Base-by-base conservation (phyloP, 1,140 invertebrate species). In the Reticulitermes speratus region DNA sequence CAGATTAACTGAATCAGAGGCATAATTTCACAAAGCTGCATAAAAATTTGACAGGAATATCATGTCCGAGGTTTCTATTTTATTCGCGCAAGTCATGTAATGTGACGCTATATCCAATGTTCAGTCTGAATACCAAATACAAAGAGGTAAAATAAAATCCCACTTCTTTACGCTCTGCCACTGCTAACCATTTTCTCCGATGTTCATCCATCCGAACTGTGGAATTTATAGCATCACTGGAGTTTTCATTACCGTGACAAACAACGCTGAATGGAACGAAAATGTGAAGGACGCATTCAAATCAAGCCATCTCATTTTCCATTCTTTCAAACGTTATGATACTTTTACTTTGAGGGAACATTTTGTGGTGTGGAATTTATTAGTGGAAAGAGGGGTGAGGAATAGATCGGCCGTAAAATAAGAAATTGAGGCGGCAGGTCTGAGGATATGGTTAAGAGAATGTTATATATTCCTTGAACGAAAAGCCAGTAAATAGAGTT, bases 221-320 rank as follows among this genome's bases (percentile, higher is more conserved):
- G 65, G 65, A 75, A 75, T 75, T 75, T 75, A 75, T 75, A 75
- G 65, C 65, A 55, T 75, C 65, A 8, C 65, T 30, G n/a, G 65
- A 55, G 65, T 30, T 75, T 75, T 75, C 65, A 75, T 75, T 75
- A 14, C 65, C 65, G 65, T 75, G 65, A 75, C 65, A 30, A 75
- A 75, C n/a, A 30, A 25, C 65, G 19, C 3, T 19, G 52, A 55
- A 21, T 55, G 52, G 52, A 55, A 48, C 48, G 59, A 12, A 65
- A 16, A 12, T 65, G 59, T n/a, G 59, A 65, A n/a, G 65, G 25
- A 75, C 8, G 65, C 65, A 75, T 75, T 30, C 65, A 75, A 75
- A 75, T 75, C 65, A 75, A 75, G 65, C 14, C 65, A 75, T 75
- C 65, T 75, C 65, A 75, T 75, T 75, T 30, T 30, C 65, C n/a